Percentiles rank a stretch among this genome's conserved stretches.
Conservation (phyloP, 2,113 vertebrate species). For the Equus quagga region DNA sequence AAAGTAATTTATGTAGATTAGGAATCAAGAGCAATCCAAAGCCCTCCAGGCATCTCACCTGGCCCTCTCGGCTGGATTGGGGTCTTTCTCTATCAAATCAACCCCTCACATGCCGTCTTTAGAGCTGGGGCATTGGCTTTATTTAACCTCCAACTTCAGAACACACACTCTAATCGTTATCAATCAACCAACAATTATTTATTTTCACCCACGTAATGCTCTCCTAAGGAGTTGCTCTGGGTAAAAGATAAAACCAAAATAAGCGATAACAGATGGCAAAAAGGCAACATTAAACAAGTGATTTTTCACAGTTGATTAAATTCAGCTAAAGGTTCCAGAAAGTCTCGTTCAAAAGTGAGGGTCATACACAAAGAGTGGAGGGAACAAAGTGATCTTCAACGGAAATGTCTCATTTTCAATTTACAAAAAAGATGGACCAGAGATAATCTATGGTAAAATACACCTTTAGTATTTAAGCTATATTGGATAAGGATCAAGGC, state of each 20-base stretch:
- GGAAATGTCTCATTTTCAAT: constrained; percentile 58
- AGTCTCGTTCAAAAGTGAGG: constrained; percentile 53
- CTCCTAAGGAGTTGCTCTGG: constrained; percentile 40
- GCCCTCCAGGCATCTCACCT: constrained; percentile 63
- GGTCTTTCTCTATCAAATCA: constrained; percentile 68
- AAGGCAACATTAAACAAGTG: constrained; percentile 21
- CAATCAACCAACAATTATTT: constrained; percentile 61
- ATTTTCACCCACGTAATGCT: constrained; percentile 14
- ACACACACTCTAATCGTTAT: constrained; percentile 51
- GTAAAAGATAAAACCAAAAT: constrained; percentile 43
- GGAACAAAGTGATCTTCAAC: constrained; percentile 52
- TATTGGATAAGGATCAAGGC: neutral
- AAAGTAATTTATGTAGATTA: constrained; percentile 82
- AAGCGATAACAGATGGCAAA: constrained; percentile 46
- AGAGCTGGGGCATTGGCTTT: constrained; percentile 39
- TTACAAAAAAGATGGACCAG: neutral
- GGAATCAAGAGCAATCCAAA: constrained; percentile 71
- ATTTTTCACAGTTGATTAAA: constrained; percentile 66
- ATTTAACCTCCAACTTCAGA: constrained; percentile 61
- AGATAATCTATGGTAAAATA: neutral
- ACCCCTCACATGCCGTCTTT: neutral
- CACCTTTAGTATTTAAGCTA: neutral
- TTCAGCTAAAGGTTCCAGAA: constrained; percentile 37
- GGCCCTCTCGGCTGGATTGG: neutral
- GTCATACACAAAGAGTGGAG: constrained; percentile 11